Evolutionary conservation across 2,888 invertebrate species (phyloP).

Genomic region (Ormyrus thymus): DNA sequence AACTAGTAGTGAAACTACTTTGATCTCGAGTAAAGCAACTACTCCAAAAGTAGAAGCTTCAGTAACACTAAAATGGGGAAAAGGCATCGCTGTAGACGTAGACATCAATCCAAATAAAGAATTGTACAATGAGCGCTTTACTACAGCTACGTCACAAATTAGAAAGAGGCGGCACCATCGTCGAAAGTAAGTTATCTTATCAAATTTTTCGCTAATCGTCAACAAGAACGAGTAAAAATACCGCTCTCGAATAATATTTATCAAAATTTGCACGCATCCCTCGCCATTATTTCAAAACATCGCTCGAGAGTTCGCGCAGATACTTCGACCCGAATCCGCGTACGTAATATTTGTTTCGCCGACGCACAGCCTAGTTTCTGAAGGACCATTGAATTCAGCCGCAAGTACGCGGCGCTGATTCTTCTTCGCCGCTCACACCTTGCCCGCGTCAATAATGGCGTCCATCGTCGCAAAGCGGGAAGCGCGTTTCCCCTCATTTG

Average conservation of each 20-base stretch:
- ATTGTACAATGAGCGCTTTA: constrained; percentile 46
- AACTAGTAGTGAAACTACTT: constrained; percentile 9
- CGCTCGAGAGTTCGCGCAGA: background rate
- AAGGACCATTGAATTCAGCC: constrained; percentile 36
- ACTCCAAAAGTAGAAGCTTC: constrained; percentile 14
- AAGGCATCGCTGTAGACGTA: constrained; percentile 6
- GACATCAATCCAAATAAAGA: constrained; percentile 23
- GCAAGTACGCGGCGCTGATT: background rate
- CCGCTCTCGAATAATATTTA: too few species aligned
- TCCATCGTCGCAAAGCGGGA: constrained; percentile 68
- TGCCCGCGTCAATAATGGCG: constrained; percentile 66
- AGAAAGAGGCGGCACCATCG: constrained; percentile 69
- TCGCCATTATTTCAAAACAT: background rate
- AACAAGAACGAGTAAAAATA: background rate
- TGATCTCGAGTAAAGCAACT: constrained; percentile 13
- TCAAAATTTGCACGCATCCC: background rate
- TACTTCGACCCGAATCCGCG: background rate
- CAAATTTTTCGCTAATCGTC: background rate
- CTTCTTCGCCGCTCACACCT: constrained; percentile 19
- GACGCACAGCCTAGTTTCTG: constrained; percentile 35
- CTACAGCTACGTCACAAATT: constrained; percentile 57
- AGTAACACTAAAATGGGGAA: background rate
- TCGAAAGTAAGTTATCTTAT: constrained; percentile 59
- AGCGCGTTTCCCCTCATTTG: constrained; percentile 60
- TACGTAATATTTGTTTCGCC: constrained; percentile 2